Percentiles rank a stretch among this genome's conserved stretches.
Evolutionary conservation across 2,888 invertebrate genomes (phyloP).

Genomic region (Pegoplata infirma): DNA sequence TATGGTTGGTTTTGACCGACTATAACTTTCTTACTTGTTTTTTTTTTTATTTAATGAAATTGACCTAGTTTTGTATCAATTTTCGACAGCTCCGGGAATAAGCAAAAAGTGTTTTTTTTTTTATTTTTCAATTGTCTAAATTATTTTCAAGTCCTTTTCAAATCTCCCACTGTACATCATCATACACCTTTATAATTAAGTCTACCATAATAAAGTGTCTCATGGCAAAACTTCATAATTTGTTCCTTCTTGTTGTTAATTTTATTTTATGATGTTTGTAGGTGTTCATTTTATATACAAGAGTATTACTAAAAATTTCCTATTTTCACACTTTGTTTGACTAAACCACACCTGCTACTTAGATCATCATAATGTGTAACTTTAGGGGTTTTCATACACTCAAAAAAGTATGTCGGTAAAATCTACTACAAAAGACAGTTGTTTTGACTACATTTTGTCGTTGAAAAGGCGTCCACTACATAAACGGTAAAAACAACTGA

Average conservation of each 20-base stretch:
- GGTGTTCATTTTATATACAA: conserved; percentile 7
- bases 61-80: too few species aligned
- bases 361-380: conserved; percentile 9
- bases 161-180: not conserved
- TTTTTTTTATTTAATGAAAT: too few species aligned
- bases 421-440: too few species aligned
- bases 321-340: conserved; percentile 16
- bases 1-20: too few species aligned
- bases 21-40: too few species aligned
- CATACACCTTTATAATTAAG: conserved; percentile 6
- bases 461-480: too few species aligned
- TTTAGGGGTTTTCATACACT: conserved; percentile 31
- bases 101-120: too few species aligned
- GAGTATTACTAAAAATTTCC: conserved; percentile 22
- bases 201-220: conserved; percentile 22
- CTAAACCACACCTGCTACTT: conserved; percentile 45
- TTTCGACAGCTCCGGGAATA: too few species aligned
- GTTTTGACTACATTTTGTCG: too few species aligned
- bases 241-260: not conserved
- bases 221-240: conserved; percentile 24
- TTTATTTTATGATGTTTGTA: conserved; percentile 16
- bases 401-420: too few species aligned
- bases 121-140: not conserved
- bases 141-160: not conserved
- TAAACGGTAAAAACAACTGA: too few species aligned